Evolutionary conservation across 2,888 invertebrate species (phyloP).

Genomic region (Nasonovia ribisnigri): DNA sequence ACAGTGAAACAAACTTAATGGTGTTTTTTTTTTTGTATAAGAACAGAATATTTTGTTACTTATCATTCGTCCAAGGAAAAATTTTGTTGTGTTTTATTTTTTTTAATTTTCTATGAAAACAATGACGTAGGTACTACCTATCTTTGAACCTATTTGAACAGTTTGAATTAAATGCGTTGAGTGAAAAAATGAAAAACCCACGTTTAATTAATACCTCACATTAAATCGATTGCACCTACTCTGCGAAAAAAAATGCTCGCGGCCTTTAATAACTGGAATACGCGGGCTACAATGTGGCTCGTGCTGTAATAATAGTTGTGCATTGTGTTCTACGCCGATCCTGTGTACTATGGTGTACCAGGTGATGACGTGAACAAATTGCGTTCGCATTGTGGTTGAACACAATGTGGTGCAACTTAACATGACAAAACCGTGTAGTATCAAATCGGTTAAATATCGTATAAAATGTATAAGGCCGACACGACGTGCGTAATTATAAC

Average conservation of each 20-base stretch:
- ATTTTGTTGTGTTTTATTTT: neutral
- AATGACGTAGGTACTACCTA: neutral
- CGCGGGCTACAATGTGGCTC: neutral
- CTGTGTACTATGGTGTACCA: constrained; percentile 40
- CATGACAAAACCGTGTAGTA: neutral
- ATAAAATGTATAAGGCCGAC: neutral
- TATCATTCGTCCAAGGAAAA: neutral
- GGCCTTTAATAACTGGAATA: neutral
- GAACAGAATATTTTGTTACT: neutral
- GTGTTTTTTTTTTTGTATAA: neutral
- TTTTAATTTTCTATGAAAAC: neutral
- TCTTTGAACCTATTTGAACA: neutral
- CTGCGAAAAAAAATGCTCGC: neutral
- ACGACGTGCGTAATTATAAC: neutral
- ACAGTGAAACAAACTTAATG: neutral
- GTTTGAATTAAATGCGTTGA: neutral
- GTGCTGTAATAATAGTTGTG: neutral
- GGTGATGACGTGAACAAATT: constrained; percentile 22
- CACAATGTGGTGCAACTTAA: neutral
- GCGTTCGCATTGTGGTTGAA: neutral
- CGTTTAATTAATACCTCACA: neutral
- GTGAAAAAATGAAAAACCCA: neutral
- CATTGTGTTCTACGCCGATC: neutral
- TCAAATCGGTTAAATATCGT: neutral
- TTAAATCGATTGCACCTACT: neutral